Evolutionary conservation across 2,797 vertebrate species (phyloP).

Genomic region (Remorina albescens): DNA sequence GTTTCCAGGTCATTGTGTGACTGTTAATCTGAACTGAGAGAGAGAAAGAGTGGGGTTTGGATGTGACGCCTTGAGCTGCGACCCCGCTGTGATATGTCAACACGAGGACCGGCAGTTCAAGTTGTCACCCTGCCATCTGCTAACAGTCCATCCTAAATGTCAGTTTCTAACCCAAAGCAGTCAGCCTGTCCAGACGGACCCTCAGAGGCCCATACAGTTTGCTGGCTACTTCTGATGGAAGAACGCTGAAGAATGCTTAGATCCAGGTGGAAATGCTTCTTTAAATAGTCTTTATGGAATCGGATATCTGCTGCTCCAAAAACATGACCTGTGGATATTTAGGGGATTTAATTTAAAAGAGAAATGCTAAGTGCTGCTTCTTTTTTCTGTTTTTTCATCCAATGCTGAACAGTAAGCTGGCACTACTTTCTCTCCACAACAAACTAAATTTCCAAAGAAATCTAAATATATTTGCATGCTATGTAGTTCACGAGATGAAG

Average conservation of each 20-base stretch:
- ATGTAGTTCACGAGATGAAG: slow-evolving; percentile 43
- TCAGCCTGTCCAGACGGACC: slow-evolving; percentile 30
- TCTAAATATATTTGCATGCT: slow-evolving; percentile 50
- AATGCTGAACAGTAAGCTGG: slow-evolving; percentile 44
- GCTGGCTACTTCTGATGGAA: slow-evolving; percentile 46
- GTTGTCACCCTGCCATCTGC: slow-evolving; percentile 76
- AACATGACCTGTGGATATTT: slow-evolving; percentile 52
- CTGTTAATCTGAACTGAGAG: slow-evolving; percentile 41
- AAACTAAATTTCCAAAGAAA: slow-evolving; percentile 38
- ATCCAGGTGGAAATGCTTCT: slow-evolving; percentile 45
- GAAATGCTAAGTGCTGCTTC: slow-evolving; percentile 34
- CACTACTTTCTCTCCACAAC: slow-evolving; percentile 24
- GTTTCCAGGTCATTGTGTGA: slow-evolving; percentile 28
- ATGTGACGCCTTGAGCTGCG: slow-evolving; percentile 64
- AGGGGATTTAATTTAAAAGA: slow-evolving; percentile 48
- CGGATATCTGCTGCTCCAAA: slow-evolving; percentile 43
- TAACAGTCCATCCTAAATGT: slow-evolving; percentile 62
- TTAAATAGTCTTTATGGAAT: slow-evolving; percentile 58
- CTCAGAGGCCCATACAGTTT: slow-evolving; percentile 26
- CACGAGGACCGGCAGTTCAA: slow-evolving; percentile 66
- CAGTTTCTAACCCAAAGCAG: slow-evolving; percentile 46
- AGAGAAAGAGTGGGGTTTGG: slow-evolving; percentile 56
- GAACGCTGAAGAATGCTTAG: slow-evolving; percentile 53
- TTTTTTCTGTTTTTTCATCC: no score
- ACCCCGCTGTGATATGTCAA: slow-evolving; percentile 68